Conservation (phyloP, 2,113 vertebrate genomes). For the Serinus canaria region DNA sequence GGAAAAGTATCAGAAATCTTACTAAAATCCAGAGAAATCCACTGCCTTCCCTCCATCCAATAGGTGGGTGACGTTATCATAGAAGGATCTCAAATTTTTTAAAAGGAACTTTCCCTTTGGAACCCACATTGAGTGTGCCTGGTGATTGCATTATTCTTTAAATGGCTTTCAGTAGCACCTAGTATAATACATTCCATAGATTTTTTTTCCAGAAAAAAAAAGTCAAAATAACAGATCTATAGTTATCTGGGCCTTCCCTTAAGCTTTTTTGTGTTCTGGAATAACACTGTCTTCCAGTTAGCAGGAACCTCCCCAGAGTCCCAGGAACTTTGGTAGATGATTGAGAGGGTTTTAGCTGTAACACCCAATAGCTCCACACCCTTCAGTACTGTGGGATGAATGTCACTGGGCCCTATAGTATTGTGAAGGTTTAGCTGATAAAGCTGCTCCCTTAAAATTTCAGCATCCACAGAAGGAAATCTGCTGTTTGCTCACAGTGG, state of each 20-base stretch:
- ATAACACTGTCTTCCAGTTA: not conserved
- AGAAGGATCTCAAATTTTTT: not conserved
- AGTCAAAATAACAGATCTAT: not conserved
- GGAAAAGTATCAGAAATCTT: not conserved
- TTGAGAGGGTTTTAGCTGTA: not conserved
- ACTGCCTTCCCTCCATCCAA: not conserved
- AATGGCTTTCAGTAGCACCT: not conserved
- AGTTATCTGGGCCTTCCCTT: not conserved
- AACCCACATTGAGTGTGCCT: not conserved
- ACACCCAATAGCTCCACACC: no score
- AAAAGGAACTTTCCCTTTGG: not conserved
- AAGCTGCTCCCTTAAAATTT: not conserved
- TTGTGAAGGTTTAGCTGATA: not conserved
- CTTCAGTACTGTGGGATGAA: not conserved
- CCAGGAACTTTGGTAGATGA: no score
- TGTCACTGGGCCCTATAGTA: not conserved
- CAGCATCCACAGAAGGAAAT: not conserved
- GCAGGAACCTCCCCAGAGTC: not conserved
- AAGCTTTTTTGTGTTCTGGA: not conserved
- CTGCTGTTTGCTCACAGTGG: not conserved
- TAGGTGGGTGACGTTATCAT: not conserved
- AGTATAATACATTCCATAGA: accelerated
- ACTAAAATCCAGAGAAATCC: not conserved
- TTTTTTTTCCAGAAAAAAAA: not conserved
- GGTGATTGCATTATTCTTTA: not conserved